Conservation (phyloP, 1,140 invertebrate species). For the Brachionus koreanus region DNA sequence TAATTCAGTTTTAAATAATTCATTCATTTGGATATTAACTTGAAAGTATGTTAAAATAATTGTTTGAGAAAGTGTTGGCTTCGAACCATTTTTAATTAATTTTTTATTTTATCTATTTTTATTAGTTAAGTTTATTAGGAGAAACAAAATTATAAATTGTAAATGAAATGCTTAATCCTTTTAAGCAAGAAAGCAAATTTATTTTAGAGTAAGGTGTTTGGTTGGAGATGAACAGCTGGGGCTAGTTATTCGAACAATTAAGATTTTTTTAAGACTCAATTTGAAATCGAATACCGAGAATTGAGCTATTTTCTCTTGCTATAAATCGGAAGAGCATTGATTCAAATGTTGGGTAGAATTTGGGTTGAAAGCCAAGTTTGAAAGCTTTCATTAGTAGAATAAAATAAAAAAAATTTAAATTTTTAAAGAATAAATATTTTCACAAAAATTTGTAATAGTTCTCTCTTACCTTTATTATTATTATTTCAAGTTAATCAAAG, state of each 20-base stretch:
- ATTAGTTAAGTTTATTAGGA: not conserved
- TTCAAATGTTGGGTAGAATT: not conserved
- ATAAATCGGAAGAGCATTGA: not conserved
- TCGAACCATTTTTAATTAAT: not conserved
- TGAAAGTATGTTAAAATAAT: not conserved
- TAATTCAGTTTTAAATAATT: slow-evolving; percentile 26
- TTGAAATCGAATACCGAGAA: not conserved
- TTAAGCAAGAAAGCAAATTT: not conserved
- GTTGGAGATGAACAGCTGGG: not conserved
- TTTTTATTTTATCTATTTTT: not conserved
- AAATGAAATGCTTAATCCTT: not conserved
- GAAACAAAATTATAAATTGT: not conserved
- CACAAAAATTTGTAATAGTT: slow-evolving; percentile 30
- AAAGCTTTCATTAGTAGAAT: not conserved
- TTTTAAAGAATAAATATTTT: slow-evolving; percentile 30
- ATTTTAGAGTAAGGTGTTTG: not conserved
- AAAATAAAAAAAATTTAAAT: not conserved
- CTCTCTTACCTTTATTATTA: slow-evolving; percentile 27
- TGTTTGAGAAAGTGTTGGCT: slow-evolving; percentile 20
- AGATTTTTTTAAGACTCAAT: not conserved
- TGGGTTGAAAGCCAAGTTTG: not conserved
- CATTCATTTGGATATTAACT: not conserved
- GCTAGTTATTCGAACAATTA: not conserved
- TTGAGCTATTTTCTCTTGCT: not conserved
- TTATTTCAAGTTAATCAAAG: slow-evolving; percentile 21